phyloP scores from a whole-genome alignment of 2,113 vertebrate species.

The Sebastes fasciatus region DNA sequence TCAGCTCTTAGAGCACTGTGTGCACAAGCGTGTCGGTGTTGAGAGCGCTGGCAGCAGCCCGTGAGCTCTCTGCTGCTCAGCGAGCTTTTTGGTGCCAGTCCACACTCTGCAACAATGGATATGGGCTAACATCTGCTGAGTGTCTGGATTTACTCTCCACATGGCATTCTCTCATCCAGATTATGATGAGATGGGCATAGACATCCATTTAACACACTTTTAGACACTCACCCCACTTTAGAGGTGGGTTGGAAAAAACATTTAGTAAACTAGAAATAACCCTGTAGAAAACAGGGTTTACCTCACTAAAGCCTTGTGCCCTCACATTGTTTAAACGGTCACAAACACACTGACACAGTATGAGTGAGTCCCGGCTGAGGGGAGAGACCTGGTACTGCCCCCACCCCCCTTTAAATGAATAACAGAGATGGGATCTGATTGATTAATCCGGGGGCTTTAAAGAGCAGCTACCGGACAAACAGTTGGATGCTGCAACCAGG shows the following conservation, averaged over 20 bases:
- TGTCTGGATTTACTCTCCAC: neutral
- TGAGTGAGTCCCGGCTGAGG: neutral
- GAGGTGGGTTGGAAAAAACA: neutral
- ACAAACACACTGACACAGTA: neutral
- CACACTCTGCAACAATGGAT: neutral
- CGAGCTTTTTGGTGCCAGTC: neutral
- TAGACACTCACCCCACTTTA: neutral
- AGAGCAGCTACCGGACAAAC: conserved; percentile 33
- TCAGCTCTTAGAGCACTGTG: neutral
- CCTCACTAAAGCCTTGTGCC: neutral
- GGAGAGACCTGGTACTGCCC: neutral
- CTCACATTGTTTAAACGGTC: neutral
- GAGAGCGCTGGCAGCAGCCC: neutral
- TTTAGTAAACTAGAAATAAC: neutral
- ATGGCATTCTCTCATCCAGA: neutral
- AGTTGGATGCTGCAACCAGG: conserved; percentile 43
- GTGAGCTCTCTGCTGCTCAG: neutral
- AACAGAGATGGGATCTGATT: conserved; percentile 72
- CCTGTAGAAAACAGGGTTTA: neutral
- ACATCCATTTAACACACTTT: no score
- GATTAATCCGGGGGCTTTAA: conserved; percentile 62
- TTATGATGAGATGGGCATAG: neutral
- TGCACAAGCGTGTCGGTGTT: neutral
- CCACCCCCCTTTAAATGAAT: conserved; percentile 63
- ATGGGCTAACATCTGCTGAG: neutral